Evolutionary conservation across 2,888 invertebrate species (phyloP), one percentile per base, ranked within the genome.

Genomic region (Stenodema calcarata): DNA sequence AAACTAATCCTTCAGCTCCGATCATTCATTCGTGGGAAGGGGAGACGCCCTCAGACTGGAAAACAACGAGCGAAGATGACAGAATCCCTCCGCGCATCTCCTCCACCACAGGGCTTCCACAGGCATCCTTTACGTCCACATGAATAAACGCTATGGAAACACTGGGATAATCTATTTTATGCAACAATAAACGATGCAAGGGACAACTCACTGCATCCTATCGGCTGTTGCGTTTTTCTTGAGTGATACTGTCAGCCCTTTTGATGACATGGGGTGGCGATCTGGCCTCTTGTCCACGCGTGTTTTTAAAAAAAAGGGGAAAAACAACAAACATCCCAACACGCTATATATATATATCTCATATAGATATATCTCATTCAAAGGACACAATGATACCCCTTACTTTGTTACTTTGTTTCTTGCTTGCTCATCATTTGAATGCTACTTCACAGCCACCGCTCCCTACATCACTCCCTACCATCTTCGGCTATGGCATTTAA

Each of bases 391-490:
- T n/a, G 18, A 27, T 28, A 50, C 47, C 54, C 54, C 80, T 42
- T 27, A n/a, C n/a, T n/a, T n/a, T 11, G 47, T 47, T 4, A 2
- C 35, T 11, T 16, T 12, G 41, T 41, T n/a, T 41, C 78, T 44
- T 75, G 50, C 50, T 80, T 86, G 79, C 85, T 79, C 87, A 84
- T 88, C 88, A 87, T 88, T 88, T 87, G 87, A 87, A 73, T 88
- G 86, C 87, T 80, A 88, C 87, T 88, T 87, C 88, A 88, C 88
- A 88, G 88, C 87, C 80, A 86, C 86, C 83, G 83, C 83, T 70
- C 81, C 62, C 81, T 23, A 14, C 78, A 78, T 41, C 75, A 16
- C 75, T 70, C 78, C 62, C 86, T 27, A 27, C 44, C 86, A 78
- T 86, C 86, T 78, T 84, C 73, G 84, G 47, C 84, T 84, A 84